phyloP scores from a whole-genome alignment of 2,888 invertebrate species.

The Oeneis ivallda region DNA sequence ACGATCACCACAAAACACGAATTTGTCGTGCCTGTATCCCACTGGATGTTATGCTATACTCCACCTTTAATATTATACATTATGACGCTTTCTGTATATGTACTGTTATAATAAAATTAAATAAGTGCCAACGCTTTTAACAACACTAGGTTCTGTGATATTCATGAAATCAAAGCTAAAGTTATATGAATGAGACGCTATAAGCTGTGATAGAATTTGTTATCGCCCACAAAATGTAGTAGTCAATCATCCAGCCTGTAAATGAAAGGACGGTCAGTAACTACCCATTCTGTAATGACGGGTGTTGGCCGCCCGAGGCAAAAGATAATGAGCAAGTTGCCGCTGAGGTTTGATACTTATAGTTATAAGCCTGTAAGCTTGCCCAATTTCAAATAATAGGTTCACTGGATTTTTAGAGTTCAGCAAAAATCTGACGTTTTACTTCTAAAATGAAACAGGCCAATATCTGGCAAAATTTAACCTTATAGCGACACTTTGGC shows the following conservation, averaged over 20 bases:
- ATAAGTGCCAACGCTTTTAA: no score
- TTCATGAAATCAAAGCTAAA: no score
- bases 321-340: constrained; percentile 32
- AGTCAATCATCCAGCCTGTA: constrained; percentile 4
- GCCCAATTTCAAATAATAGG: constrained; percentile 38
- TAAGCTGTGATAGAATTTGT: not conserved
- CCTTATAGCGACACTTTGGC: no score
- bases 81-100: no score
- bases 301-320: constrained; percentile 26
- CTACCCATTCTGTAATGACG: constrained; percentile 27
- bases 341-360: constrained; percentile 33
- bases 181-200: no score
- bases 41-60: no score
- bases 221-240: constrained; percentile 1
- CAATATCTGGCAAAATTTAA: no score
- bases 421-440: not conserved
- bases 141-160: no score
- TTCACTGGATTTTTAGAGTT: constrained; percentile 30
- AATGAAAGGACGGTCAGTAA: constrained; percentile 22
- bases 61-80: no score
- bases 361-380: constrained; percentile 32
- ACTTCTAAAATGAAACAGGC: not conserved
- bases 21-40: no score
- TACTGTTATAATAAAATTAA: no score
- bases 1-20: no score